These are phyloP conservation scores for Myocastor coypus DNA, from an alignment of 2,113 vertebrate species.

Conservation along the genomic window DNA sequence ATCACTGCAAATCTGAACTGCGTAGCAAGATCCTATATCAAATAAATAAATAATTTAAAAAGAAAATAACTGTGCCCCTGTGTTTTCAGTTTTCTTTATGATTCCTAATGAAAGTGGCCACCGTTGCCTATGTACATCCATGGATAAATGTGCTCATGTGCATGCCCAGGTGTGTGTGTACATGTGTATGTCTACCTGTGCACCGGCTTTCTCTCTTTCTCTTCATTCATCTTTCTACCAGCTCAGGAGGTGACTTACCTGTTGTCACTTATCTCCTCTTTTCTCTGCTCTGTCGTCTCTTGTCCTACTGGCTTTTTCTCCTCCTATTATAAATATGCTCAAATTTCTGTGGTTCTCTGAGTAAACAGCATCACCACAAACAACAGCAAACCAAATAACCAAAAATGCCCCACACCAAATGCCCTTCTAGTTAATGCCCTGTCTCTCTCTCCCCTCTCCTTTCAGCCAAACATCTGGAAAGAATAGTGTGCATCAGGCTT, in stretches of 20 bases:
- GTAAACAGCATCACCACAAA: not conserved
- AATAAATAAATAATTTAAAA: no score
- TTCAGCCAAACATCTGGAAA: not conserved
- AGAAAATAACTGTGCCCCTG: not conserved
- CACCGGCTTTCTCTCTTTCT: not conserved
- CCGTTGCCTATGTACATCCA: not conserved
- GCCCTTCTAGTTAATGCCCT: not conserved
- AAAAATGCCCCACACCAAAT: accelerated
- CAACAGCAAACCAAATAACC: not conserved
- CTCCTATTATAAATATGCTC: not conserved
- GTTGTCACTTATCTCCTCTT: not conserved
- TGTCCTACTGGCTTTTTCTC: not conserved
- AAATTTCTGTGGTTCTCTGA: not conserved
- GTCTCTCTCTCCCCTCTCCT: not conserved
- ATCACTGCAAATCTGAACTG: no score
- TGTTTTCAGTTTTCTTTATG: not conserved
- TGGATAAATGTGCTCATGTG: not conserved
- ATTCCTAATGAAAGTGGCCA: not conserved
- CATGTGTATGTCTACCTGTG: not conserved
- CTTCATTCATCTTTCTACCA: not conserved
- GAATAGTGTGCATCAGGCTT: not conserved
- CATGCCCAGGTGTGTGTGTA: not conserved
- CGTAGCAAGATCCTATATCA: no score
- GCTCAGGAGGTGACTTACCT: not conserved
- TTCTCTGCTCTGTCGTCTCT: not conserved